Percentiles rank a stretch among this genome's conserved stretches.
Evolutionary conservation across 1,140 invertebrate genomes (phyloP).

Genomic region (Tetramorium simillimum): DNA sequence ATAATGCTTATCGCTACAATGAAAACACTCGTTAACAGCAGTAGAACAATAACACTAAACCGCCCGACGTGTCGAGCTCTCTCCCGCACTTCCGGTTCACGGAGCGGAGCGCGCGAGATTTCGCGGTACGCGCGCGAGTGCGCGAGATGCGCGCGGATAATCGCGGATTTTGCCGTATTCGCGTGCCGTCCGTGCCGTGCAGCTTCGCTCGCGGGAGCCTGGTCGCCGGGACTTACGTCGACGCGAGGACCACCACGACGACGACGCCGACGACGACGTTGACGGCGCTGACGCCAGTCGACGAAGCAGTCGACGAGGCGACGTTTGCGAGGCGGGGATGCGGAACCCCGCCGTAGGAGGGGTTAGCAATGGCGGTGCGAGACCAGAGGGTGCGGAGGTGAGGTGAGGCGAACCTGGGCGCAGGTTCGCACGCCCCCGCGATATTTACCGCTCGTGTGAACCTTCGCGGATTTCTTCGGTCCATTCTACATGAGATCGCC

Average conservation of each 20-base stretch:
- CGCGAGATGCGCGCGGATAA: background rate
- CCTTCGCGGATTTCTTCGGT: conserved; percentile 22
- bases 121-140: background rate
- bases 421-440: conserved; percentile 64
- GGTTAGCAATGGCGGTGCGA: conserved; percentile 58
- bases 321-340: conserved; percentile 65
- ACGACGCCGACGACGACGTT: conserved; percentile 61
- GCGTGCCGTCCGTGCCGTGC: background rate
- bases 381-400: conserved; percentile 47
- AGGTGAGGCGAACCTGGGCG: conserved; percentile 60
- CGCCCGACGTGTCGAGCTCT: conserved; percentile 3
- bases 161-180: background rate
- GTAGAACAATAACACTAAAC: conserved; percentile 49
- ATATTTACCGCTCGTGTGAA: conserved; percentile 46
- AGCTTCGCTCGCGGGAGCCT: conserved; percentile 4
- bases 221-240: background rate
- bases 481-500: background rate
- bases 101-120: conserved; percentile 24
- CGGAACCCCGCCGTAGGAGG: conserved; percentile 46
- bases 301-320: conserved; percentile 62
- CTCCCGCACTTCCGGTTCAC: conserved; percentile 24
- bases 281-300: conserved; percentile 64
- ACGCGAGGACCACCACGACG: conserved; percentile 29
- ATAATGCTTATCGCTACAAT: conserved; percentile 28
- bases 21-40: conserved; percentile 19